Evolutionary conservation across 1,140 invertebrate species (phyloP).

Genomic region (Chionoecetes opilio): DNA sequence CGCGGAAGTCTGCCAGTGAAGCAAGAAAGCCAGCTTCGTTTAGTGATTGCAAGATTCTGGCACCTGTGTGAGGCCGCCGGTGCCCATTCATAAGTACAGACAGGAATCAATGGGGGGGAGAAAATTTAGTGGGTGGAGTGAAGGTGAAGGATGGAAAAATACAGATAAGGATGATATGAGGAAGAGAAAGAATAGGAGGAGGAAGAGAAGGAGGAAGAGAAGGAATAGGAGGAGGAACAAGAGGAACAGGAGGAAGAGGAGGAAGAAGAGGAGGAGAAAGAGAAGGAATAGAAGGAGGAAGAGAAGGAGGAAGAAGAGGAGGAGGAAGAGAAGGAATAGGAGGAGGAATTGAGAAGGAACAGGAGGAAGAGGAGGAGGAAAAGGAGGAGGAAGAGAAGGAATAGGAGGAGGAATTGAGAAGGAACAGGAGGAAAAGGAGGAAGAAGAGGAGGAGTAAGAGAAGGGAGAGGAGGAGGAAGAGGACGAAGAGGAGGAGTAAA

Average conservation of each 20-base stretch:
- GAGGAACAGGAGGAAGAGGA: background rate
- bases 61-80: too few relatives aligned
- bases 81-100: background rate
- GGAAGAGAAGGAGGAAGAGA: slow-evolving; percentile 43
- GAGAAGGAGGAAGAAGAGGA: background rate
- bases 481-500: background rate
- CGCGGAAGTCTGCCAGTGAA: too few relatives aligned
- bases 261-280: slow-evolving; percentile 37
- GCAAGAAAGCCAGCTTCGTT: too few relatives aligned
- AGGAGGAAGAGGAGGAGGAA: background rate
- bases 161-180: background rate
- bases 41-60: too few relatives aligned
- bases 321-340: slow-evolving; percentile 31
- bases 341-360: too few relatives aligned
- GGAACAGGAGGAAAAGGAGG: slow-evolving; percentile 17
- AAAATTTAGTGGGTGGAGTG: background rate
- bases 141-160: background rate
- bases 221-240: slow-evolving; percentile 9
- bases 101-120: background rate
- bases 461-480: background rate
- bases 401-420: too few relatives aligned
- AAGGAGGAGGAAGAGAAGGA: background rate
- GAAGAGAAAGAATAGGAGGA: background rate
- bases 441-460: slow-evolving; percentile 40
- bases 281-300: background rate